phyloP scores from a whole-genome alignment of 2,888 invertebrate species.

The Folsomia manolachei region DNA sequence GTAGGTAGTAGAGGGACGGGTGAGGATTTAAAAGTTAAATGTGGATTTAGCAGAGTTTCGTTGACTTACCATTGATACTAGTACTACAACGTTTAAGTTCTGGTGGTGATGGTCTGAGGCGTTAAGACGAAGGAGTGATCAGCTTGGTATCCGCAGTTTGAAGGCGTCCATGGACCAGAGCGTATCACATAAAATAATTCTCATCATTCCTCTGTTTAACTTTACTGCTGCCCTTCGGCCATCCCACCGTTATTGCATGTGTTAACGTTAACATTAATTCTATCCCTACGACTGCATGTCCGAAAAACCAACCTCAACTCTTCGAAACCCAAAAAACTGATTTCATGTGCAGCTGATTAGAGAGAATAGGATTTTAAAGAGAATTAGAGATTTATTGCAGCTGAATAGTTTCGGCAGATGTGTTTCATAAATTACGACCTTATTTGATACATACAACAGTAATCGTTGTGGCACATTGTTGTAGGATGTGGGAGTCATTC shows the following conservation, averaged over 20 bases:
- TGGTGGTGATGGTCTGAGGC: neutral
- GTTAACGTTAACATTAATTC: no score
- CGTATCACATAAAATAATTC: neutral
- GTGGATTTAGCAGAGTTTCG: neutral
- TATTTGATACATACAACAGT: no score
- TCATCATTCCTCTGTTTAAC: neutral
- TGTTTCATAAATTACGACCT: no score
- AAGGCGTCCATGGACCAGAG: neutral
- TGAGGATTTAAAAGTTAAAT: neutral
- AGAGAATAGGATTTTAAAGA: no score
- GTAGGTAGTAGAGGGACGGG: neutral
- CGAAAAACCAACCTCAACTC: neutral
- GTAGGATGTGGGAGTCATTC: no score
- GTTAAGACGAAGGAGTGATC: neutral
- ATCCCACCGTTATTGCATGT: neutral
- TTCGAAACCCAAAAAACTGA: neutral
- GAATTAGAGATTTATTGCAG: no score
- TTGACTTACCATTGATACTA: neutral
- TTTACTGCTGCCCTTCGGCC: neutral
- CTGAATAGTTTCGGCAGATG: neutral
- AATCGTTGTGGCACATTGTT: no score
- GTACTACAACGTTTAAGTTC: neutral
- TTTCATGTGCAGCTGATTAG: neutral
- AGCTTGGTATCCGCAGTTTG: neutral
- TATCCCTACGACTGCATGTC: no score